Evolutionary conservation across 2,113 vertebrate species (phyloP).

Genomic region (Haemorhous mexicanus): DNA sequence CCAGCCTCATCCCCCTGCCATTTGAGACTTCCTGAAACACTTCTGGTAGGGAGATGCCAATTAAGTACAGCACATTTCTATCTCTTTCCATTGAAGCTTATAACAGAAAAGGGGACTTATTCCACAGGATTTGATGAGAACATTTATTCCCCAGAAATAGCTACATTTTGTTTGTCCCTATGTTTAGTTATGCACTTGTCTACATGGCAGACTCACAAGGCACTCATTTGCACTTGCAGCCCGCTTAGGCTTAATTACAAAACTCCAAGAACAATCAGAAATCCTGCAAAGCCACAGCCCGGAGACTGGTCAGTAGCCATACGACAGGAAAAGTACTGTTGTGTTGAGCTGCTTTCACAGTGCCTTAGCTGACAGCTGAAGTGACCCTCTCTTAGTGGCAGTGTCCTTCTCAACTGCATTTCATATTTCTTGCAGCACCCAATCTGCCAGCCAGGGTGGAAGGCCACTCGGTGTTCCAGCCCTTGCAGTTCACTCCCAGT

Average conservation of each 20-base stretch:
- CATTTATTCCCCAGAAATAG: background rate
- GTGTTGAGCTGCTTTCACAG: background rate
- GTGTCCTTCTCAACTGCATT: background rate
- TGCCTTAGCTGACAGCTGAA: background rate
- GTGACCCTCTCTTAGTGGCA: background rate
- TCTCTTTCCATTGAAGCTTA: background rate
- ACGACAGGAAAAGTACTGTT: background rate
- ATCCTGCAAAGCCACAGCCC: background rate
- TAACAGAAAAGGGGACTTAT: background rate
- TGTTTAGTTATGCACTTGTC: background rate
- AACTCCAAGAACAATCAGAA: background rate
- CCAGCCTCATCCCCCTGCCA: background rate
- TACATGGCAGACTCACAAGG: background rate
- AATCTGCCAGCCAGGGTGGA: rapidly evolving
- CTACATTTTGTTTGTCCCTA: background rate
- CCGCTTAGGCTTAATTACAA: background rate
- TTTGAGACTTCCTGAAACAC: background rate
- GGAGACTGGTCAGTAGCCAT: background rate
- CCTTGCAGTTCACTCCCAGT: background rate
- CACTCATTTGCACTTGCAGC: background rate
- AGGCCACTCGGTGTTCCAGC: background rate
- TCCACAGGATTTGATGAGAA: background rate
- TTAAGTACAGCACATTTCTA: background rate
- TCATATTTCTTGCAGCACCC: background rate
- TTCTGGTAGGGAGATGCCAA: background rate